Percentiles rank a stretch among this genome's conserved stretches.
phyloP scores from a whole-genome alignment of 92 coral and sea anemone genomes.

The Palythoa grandiflora region DNA sequence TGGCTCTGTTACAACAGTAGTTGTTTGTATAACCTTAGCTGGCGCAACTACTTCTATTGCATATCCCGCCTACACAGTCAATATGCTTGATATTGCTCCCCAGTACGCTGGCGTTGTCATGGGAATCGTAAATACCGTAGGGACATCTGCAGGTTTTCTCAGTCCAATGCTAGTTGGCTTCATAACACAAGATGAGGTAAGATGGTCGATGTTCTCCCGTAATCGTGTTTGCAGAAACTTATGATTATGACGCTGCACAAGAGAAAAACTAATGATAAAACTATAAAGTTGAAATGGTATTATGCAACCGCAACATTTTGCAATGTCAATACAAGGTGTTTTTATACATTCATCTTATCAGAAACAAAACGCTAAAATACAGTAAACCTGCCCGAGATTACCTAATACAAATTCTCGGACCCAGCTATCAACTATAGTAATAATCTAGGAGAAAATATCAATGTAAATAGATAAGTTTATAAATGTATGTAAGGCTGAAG shows the following conservation, averaged over 20 bases:
- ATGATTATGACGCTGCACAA: neutral
- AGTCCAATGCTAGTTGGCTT: slow-evolving; percentile 96
- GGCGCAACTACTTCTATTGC: slow-evolving; percentile 91
- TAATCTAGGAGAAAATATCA: too few relatives aligned
- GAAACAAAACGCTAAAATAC: neutral
- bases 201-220: neutral
- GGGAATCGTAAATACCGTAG: slow-evolving; percentile 93
- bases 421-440: too few relatives aligned
- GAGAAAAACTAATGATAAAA: neutral
- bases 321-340: too few relatives aligned
- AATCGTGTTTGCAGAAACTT: too few relatives aligned
- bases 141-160: slow-evolving; percentile 93
- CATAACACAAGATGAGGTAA: slow-evolving; percentile 86
- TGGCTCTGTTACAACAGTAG: slow-evolving; percentile 68
- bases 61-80: slow-evolving; percentile 95
- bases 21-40: slow-evolving; percentile 88
- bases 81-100: slow-evolving; percentile 97
- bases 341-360: neutral
- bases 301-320: too few relatives aligned
- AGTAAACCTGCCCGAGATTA: too few relatives aligned
- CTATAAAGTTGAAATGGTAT: too few relatives aligned
- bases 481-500: too few relatives aligned
- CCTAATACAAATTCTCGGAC: too few relatives aligned
- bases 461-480: too few relatives aligned
- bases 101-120: slow-evolving; percentile 90